Base-by-base conservation (phyloP, 2,888 invertebrate genomes). In the Dasysyrphus tricinctus region DNA sequence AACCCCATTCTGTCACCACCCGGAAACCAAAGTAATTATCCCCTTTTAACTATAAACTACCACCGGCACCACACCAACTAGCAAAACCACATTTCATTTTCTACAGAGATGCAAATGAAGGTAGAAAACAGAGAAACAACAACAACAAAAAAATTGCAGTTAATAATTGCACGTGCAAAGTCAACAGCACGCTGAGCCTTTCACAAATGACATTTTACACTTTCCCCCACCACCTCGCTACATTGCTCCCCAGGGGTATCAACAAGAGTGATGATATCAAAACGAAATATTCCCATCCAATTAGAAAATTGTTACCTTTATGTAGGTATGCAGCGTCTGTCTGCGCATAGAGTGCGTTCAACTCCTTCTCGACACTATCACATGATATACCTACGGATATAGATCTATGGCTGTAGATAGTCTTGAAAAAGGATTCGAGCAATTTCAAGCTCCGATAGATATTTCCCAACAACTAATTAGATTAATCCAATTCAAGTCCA, bases 1-100 rank as follows among this genome's bases (percentile, higher is more conserved):
- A 5, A 29, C 29, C 16, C 11, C 16, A 11, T 24, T n/a, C 37
- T 49, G 32, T 32, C 32, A 32, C 54, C 39, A 29, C 70, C 70
- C 61, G 82, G 82, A 84, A 80, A 67, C 67, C 84, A 59, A 54
- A 80, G 76, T 72, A 76, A 80, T 80, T 80, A 69, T 61, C 42
- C 67, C 49, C 57, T 49, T 47, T 56, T 14, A 67, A 70, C 63
- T 24, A 14, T 19, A 67, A 14, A 16, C 67, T 51, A 14, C 67
- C 49, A 19, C n/a, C n/a, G n/a, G n/a, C n/a, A n/a, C 34, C 16
- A 19, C 37, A 5, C 47, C 12, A 14, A 19, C 42, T 12, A n/a
- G 7, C 6, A 16, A 49, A 67, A 49, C 63, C 29, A 32, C 44
- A 67, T 49, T 47, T 47, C 34, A 65, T 34, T 47, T 34, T 34